Base-by-base conservation (phyloP, 2,888 invertebrate genomes). In the Synanthedon myopaeformis region DNA sequence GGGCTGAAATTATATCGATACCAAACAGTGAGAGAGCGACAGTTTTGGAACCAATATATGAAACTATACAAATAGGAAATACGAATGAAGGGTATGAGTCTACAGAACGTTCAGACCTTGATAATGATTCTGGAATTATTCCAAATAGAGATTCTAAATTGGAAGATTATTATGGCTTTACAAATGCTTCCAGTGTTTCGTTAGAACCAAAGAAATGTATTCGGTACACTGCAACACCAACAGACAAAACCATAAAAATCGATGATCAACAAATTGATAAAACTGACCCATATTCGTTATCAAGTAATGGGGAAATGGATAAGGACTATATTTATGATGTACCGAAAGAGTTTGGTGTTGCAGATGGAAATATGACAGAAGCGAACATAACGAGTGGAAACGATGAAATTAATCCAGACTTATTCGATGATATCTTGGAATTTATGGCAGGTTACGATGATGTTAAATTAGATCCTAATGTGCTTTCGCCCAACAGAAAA, bases 1-100 rank as follows among this genome's bases (percentile, higher is more conserved):
- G 82, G 6, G 87, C 87, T 41, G 86, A 86, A 74, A 83, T 85
- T 51, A 80, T 84, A 63, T 85, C 87, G 0, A 80, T 87, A 65
- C 82, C 82, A 67, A 74, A 80, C 2, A 82, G 74, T 54, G 86
- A 87, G 67, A 66, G 76, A 58, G 85, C 84, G 2, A 84, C 84
- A 57, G 81, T 86, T 51, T 66, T 87, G 55, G 86, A 87, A 53
- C 87, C 87, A 12, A 72, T 82, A 2, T 86, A 86, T 54, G 87
- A 87, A 71, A 81, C 81, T 10, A 75, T 87, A 55, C 73, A 78
- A 53, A 71, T 70, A 56, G 77, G 75, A 49, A 54, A 69, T 10
- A 65, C 66, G 4, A 82, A 79, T 55, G 74, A 74, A 58, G 72
- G 77, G 2, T 84, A 82, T 55, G 80, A 82, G 58, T 74, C 70